A percentile compares a stretch with the other conserved stretches of the same genome.
phyloP scores from a whole-genome alignment of 2,113 vertebrate species.

The Salminus brasiliensis region DNA sequence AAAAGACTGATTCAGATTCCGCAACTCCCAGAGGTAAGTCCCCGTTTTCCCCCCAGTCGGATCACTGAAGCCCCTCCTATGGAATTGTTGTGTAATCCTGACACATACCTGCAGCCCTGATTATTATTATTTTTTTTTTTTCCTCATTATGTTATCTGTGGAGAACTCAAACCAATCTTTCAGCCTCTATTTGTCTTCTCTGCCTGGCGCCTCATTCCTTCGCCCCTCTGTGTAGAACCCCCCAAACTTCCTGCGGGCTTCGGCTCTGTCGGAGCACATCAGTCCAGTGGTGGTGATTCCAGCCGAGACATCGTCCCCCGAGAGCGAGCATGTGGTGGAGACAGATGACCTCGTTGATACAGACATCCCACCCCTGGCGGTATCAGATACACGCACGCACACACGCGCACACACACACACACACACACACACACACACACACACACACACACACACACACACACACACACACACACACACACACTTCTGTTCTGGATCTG shows the following conservation, averaged over 20 bases:
- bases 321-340: slow-evolving; percentile 87
- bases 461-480: background rate
- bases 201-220: background rate
- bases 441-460: too few relatives aligned
- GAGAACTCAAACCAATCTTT: background rate
- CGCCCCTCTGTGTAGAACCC: slow-evolving; percentile 78
- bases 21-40: slow-evolving; percentile 90
- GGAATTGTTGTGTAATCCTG: slow-evolving; percentile 23
- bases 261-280: slow-evolving; percentile 95
- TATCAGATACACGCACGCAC: too few relatives aligned
- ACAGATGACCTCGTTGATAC: slow-evolving; percentile 92
- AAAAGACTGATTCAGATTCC: slow-evolving; percentile 97
- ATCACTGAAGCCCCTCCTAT: slow-evolving; percentile 4
- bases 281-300: slow-evolving; percentile 97
- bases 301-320: slow-evolving; percentile 86
- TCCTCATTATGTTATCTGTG: background rate
- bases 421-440: background rate
- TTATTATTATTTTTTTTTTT: too few relatives aligned
- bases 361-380: slow-evolving; percentile 82
- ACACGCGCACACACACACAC: background rate
- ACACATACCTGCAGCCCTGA: background rate
- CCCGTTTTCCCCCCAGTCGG: slow-evolving; percentile 6
- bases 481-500: background rate
- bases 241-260: slow-evolving; percentile 96
- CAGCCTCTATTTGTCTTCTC: background rate